A percentile compares a stretch with the other conserved stretches of the same genome.
Conservation (phyloP, 1,140 invertebrate species). For the Eriosoma lanigerum region DNA sequence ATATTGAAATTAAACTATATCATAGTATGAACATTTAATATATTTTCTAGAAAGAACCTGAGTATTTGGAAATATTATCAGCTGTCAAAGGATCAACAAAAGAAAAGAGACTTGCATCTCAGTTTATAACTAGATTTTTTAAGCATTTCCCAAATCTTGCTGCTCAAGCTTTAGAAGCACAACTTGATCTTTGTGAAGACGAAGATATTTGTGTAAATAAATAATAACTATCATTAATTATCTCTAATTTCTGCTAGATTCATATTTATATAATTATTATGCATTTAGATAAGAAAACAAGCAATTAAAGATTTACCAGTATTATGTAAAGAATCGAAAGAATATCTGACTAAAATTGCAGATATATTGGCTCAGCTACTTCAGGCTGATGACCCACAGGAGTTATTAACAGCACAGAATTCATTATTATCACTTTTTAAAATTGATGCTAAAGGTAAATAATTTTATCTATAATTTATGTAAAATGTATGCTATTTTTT, state of each 20-base stretch:
- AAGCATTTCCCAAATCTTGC: conserved; percentile 84
- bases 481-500: conserved; percentile 27
- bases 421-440: conserved; percentile 68
- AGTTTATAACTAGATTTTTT: conserved; percentile 93
- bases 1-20: no score
- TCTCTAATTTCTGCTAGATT: no score
- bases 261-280: neutral
- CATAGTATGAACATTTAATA: no score
- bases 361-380: conserved; percentile 90
- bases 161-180: conserved; percentile 84
- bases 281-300: conserved; percentile 83
- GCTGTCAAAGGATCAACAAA: conserved; percentile 82
- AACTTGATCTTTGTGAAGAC: conserved; percentile 94
- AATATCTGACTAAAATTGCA: conserved; percentile 82
- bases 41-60: conserved; percentile 77
- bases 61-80: conserved; percentile 83
- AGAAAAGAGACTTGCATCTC: conserved; percentile 89
- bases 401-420: conserved; percentile 78
- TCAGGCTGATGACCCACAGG: conserved; percentile 78
- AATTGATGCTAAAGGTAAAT: conserved; percentile 65
- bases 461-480: neutral
- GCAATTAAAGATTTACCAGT: conserved; percentile 90
- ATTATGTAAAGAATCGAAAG: conserved; percentile 82
- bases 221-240: no score
- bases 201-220: conserved; percentile 81